Evolutionary conservation across 2,888 invertebrate species (phyloP), one percentile per base, ranked within the genome.

Genomic region (Malthinus seriepunctatus): DNA sequence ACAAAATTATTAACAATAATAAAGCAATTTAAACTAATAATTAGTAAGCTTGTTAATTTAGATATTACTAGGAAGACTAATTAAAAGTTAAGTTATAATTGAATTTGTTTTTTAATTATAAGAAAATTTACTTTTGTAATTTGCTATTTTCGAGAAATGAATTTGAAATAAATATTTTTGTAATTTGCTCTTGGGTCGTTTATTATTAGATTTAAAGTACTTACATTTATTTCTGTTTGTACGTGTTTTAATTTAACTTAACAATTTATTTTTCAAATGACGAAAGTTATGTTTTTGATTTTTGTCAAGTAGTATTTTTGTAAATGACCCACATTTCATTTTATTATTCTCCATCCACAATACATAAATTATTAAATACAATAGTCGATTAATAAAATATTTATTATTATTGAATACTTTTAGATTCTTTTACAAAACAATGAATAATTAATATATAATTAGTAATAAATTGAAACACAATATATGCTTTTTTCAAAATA

Each of bases 381-480:
- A 52, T 52, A 52, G 52, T 42, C 34, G 45, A 12, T 52, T 52
- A 52, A 52, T 52, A 46, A 52, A 52, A 52, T 52, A 52, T 52
- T 52, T 52, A 52, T 52, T 52, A 45, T 52, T 46, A 52, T 52
- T 52, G 51, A 52, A 52, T 39, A 39, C 35, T 63, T 63, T 56
- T 60, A 44, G 33, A 45, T 45, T 48, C 54, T 56, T 45, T 42
- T 52, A 56, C 39, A 39, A n/a, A 51, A 55, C 57, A 60, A 54
- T 61, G 56, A 61, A 59, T 59, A 62, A 47, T 56, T 64, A 62
- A 56, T 62, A 53, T 55, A 51, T 52, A 52, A 52, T 52, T 42
- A 52, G 45, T 52, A 52, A 52, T 52, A 49, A 49, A 49, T 49
- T 49, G 37, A 37, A 49, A 49, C 15, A 42, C 39, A 42, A 42